Evolutionary conservation across 1,140 invertebrate species (phyloP).

Genomic region (Papilio glaucus): DNA sequence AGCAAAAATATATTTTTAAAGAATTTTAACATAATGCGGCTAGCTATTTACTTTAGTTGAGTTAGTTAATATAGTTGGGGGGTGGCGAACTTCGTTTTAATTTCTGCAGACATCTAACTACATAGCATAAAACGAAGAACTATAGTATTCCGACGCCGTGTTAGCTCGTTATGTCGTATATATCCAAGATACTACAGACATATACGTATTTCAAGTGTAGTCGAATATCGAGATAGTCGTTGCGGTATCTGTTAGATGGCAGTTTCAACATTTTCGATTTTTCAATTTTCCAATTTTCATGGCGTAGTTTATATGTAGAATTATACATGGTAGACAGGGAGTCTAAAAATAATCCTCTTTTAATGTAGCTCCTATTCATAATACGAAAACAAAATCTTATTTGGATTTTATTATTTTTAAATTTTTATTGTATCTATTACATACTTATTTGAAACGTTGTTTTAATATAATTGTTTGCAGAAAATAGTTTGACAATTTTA

Average conservation of each 20-base stretch:
- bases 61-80: slow-evolving; percentile 41
- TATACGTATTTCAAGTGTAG: slow-evolving; percentile 20
- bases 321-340: not conserved
- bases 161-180: slow-evolving; percentile 56
- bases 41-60: slow-evolving; percentile 45
- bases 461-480: slow-evolving; percentile 24
- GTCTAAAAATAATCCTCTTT: not conserved
- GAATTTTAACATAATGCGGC: slow-evolving; percentile 38
- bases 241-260: not conserved
- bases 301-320: not conserved
- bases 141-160: slow-evolving; percentile 52
- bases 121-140: slow-evolving; percentile 76
- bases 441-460: not conserved
- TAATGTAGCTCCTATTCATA: not conserved
- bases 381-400: not conserved
- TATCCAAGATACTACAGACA: slow-evolving; percentile 30
- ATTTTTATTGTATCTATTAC: not conserved
- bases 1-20: slow-evolving; percentile 31
- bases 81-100: slow-evolving; percentile 62
- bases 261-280: not conserved
- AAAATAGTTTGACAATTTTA: not conserved
- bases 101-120: slow-evolving; percentile 73
- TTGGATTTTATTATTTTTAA: not conserved
- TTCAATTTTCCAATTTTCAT: not conserved
- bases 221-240: not conserved